A percentile compares a stretch with the other conserved stretches of the same genome.
Conservation (phyloP, 2,797 vertebrate genomes). For the Petrocephalus sullivani region DNA sequence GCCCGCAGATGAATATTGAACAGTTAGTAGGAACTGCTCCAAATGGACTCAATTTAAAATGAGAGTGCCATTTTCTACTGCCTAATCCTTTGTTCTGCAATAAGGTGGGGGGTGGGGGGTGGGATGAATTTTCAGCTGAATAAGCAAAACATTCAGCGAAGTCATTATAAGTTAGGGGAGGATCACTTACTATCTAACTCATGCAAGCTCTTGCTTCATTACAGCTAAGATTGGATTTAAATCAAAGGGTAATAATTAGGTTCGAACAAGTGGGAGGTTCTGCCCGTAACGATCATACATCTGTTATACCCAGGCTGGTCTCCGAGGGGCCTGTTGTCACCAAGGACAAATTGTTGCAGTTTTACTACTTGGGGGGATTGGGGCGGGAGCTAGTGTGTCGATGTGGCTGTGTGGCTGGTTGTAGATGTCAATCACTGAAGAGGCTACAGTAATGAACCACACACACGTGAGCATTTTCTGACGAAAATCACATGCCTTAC, state of each 20-base stretch:
- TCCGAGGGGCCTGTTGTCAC: neutral
- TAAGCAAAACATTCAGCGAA: neutral
- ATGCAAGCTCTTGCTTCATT: slow-evolving; percentile 13
- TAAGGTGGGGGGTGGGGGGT: neutral
- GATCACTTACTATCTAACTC: neutral
- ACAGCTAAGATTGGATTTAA: slow-evolving; percentile 7
- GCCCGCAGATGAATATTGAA: neutral
- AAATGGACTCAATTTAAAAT: neutral
- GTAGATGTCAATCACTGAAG: neutral
- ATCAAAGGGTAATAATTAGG: slow-evolving; percentile 17
- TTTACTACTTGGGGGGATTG: neutral
- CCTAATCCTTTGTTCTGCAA: neutral
- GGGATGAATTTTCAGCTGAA: neutral
- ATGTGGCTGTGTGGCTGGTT: neutral
- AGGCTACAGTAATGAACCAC: neutral
- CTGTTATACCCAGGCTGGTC: slow-evolving; percentile 8
- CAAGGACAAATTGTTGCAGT: neutral
- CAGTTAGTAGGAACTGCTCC: slow-evolving; percentile 3
- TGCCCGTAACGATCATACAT: slow-evolving; percentile 11
- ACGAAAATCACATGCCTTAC: neutral
- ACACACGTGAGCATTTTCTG: neutral
- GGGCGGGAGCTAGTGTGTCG: neutral
- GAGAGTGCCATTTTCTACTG: neutral
- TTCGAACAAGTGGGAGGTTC: slow-evolving; percentile 12
- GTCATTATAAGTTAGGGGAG: neutral